Evolutionary conservation across 2,113 vertebrate species (phyloP).

Genomic region (Clarias batrachus): DNA sequence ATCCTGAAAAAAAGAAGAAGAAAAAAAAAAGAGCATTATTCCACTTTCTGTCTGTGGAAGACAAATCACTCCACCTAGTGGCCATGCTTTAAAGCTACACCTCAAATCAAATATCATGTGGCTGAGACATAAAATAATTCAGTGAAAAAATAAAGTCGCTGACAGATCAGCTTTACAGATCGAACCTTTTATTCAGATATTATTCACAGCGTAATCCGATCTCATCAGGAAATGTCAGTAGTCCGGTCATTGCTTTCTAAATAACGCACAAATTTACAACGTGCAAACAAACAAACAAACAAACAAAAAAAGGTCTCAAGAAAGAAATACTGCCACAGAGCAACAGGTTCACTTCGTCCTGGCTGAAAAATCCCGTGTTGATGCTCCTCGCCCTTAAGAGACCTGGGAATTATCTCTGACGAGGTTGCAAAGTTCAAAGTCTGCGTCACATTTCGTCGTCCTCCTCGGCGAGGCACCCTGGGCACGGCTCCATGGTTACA

Average conservation of each 20-base stretch:
- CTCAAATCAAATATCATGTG: background rate
- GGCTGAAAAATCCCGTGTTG: background rate
- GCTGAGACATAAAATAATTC: background rate
- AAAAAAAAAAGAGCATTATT: background rate
- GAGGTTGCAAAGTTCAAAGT: background rate
- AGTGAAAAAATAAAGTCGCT: background rate
- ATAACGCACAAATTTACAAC: background rate
- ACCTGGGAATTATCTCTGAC: no score
- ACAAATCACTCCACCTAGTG: conserved; percentile 72
- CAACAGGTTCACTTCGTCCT: background rate
- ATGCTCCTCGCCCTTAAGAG: background rate
- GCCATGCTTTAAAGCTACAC: conserved; percentile 24
- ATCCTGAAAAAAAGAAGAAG: background rate
- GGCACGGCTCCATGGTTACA: conserved; percentile 83
- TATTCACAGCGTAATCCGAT: background rate
- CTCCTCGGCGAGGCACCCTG: conserved; percentile 65
- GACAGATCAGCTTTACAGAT: conserved; percentile 9
- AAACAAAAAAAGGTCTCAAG: background rate
- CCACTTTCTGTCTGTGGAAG: conserved; percentile 35
- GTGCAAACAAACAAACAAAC: no score
- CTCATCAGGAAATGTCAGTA: conserved; percentile 5
- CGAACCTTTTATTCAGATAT: conserved; percentile 14
- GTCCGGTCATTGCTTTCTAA: conserved; percentile 24
- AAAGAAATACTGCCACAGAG: background rate
- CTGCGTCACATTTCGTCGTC: conserved; percentile 58